Percentiles rank a stretch among this genome's conserved stretches.
phyloP scores from a whole-genome alignment of 2,888 invertebrate species.

The Autographa pulchrina region DNA sequence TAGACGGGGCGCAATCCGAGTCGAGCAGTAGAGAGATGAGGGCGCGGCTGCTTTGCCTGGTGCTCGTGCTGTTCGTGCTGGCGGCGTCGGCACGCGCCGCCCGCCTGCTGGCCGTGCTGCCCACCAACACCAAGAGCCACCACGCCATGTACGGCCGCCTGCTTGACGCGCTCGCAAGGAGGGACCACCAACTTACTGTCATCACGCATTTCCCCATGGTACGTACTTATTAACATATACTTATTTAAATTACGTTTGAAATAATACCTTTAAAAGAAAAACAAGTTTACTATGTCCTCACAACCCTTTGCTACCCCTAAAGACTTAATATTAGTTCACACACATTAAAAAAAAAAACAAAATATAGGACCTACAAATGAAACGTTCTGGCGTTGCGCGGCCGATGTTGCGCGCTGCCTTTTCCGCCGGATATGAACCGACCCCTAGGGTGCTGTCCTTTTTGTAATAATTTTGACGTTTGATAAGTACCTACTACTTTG shows the following conservation, averaged over 20 bases:
- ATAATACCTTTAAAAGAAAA: neutral
- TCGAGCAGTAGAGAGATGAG: slow-evolving; percentile 81
- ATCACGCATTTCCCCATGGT: slow-evolving; percentile 86
- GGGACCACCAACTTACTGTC: slow-evolving; percentile 83
- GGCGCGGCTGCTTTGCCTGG: slow-evolving; percentile 75
- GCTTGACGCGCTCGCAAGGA: slow-evolving; percentile 80
- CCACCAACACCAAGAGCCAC: slow-evolving; percentile 88
- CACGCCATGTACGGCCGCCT: slow-evolving; percentile 87
- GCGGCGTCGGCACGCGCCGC: slow-evolving; percentile 75
- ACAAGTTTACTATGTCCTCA: too few relatives aligned
- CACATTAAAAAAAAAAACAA: too few relatives aligned
- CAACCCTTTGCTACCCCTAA: too few relatives aligned
- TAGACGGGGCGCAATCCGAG: slow-evolving; percentile 70
- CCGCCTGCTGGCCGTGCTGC: slow-evolving; percentile 83
- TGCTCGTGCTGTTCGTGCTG: slow-evolving; percentile 67
- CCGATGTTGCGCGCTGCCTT: too few relatives aligned
- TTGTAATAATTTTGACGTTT: too few relatives aligned
- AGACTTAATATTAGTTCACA: too few relatives aligned
- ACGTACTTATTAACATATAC: slow-evolving; percentile 59
- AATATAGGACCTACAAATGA: too few relatives aligned
- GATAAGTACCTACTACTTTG: too few relatives aligned
- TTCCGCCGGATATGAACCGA: too few relatives aligned
- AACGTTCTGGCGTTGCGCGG: too few relatives aligned
- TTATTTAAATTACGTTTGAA: neutral
- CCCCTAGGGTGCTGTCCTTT: too few relatives aligned